Evolutionary conservation across 2,113 vertebrate genomes (phyloP).

Genomic region (Cephalopterus ornatus): DNA sequence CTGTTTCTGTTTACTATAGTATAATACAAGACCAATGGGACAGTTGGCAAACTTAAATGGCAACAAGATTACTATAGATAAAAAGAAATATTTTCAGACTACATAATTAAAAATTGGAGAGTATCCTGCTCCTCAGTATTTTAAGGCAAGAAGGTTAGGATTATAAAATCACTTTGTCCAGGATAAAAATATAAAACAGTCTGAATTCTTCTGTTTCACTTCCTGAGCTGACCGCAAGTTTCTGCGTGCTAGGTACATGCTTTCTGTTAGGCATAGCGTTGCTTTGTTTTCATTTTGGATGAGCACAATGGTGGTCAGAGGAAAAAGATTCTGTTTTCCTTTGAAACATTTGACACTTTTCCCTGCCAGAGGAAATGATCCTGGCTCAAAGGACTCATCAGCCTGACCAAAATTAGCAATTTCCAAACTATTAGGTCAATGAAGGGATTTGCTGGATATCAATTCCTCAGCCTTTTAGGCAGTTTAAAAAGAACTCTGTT

Average conservation of each 20-base stretch:
- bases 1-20: neutral
- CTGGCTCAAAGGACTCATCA: constrained; percentile 47
- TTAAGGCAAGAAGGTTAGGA: neutral
- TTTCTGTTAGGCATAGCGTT: neutral
- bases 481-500: constrained; percentile 30
- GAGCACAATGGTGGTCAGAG: constrained; percentile 1
- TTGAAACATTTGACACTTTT: constrained; percentile 40
- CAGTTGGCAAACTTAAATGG: neutral
- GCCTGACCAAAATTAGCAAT: constrained; percentile 39
- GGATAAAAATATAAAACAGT: neutral
- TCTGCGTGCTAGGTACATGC: neutral
- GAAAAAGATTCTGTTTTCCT: constrained; percentile 41
- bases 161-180: neutral
- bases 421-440: constrained; percentile 33
- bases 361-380: constrained; percentile 47
- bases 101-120: neutral
- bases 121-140: neutral
- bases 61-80: neutral
- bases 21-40: neutral
- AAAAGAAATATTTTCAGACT: neutral
- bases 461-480: constrained; percentile 28
- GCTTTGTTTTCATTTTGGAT: constrained; percentile 38
- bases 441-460: constrained; percentile 42
- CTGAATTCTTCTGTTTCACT: neutral
- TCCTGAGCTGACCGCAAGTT: neutral